Conservation (phyloP, 2,888 invertebrate genomes). For the Gastracanthus pulcherrimus region DNA sequence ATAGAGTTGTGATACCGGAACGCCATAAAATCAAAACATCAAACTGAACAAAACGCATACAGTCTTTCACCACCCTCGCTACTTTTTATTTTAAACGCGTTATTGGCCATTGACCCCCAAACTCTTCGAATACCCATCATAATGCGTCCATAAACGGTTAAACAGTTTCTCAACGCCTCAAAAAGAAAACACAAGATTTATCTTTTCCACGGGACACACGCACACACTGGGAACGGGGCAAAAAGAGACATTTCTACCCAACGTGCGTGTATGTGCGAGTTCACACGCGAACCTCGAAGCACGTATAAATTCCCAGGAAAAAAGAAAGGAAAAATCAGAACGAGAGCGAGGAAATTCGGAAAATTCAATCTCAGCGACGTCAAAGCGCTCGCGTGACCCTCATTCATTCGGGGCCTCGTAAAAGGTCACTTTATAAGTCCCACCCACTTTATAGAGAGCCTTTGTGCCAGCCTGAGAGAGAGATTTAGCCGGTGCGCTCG, state of each 20-base stretch:
- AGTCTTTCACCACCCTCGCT: background rate
- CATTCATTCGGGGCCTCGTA: slow-evolving; percentile 65
- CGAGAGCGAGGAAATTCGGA: slow-evolving; percentile 54
- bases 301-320: background rate
- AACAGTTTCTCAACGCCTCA: slow-evolving; percentile 36
- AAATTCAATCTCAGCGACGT: slow-evolving; percentile 58
- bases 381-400: slow-evolving; percentile 66
- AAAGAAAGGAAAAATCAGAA: slow-evolving; percentile 11
- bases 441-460: slow-evolving; percentile 68
- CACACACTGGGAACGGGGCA: slow-evolving; percentile 22
- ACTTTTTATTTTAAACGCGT: slow-evolving; percentile 39
- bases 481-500: slow-evolving; percentile 71
- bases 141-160: slow-evolving; percentile 35
- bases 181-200: slow-evolving; percentile 50
- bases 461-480: slow-evolving; percentile 66
- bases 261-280: background rate
- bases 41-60: slow-evolving; percentile 21
- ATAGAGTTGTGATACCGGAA: slow-evolving; percentile 16
- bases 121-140: background rate
- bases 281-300: slow-evolving; percentile 43
- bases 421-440: slow-evolving; percentile 73
- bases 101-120: slow-evolving; percentile 28
- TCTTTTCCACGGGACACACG: too few species aligned
- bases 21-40: slow-evolving; percentile 45
- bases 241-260: background rate